Conservation (phyloP, 2,113 vertebrate species). For the Telmatochromis sp. region DNA sequence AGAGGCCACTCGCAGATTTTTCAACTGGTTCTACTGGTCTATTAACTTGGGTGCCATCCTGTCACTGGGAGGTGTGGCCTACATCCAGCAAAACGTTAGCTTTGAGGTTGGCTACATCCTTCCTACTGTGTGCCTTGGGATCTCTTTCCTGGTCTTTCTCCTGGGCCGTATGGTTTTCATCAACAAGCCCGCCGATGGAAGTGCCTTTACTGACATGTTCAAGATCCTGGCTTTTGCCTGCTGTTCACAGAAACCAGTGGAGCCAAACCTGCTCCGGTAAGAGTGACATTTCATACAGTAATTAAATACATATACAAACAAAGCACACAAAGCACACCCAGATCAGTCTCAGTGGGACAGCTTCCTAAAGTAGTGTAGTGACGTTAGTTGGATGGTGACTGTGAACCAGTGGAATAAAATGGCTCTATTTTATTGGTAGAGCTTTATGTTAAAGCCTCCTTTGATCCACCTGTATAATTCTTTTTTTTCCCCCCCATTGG, state of each 20-base stretch:
- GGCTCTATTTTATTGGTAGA: conserved; percentile 7
- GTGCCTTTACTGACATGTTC: conserved; percentile 89
- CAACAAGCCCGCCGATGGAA: conserved; percentile 89
- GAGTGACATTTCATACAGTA: conserved; percentile 20
- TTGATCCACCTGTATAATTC: conserved; percentile 44
- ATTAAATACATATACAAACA: neutral
- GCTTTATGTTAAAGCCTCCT: conserved; percentile 19
- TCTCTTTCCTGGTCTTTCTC: conserved; percentile 87
- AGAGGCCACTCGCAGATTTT: conserved; percentile 90
- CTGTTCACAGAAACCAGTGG: conserved; percentile 63
- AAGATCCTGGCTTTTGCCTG: conserved; percentile 79
- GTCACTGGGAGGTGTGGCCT: conserved; percentile 87
- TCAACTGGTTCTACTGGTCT: conserved; percentile 99
- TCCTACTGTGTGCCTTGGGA: conserved; percentile 80
- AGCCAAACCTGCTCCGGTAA: conserved; percentile 50
- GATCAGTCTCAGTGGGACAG: neutral
- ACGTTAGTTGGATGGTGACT: neutral
- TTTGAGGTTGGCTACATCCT: conserved; percentile 84
- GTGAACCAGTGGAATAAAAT: neutral
- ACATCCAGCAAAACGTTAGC: conserved; percentile 88
- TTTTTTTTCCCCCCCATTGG: neutral
- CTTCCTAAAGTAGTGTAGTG: neutral
- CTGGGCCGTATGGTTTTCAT: conserved; percentile 85
- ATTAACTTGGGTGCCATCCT: conserved; percentile 94
- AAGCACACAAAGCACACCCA: neutral